Conservation (phyloP, 2,797 vertebrate species). For the Simalia tracyae region DNA sequence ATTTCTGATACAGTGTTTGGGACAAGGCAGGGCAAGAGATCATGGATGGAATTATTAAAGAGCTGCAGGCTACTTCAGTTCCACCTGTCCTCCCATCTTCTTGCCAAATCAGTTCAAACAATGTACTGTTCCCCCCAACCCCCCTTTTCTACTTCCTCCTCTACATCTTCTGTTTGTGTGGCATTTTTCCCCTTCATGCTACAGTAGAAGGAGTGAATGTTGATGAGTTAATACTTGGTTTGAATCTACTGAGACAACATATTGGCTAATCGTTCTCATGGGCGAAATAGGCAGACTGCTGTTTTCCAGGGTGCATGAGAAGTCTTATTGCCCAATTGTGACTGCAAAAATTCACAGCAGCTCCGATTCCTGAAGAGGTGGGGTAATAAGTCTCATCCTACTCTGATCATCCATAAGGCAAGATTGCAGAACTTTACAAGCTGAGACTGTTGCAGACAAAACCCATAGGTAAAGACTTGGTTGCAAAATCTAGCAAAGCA, state of each 20-base stretch:
- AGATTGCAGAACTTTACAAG: slow-evolving; percentile 22
- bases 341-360: neutral
- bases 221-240: slow-evolving; percentile 1
- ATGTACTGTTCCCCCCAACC: neutral
- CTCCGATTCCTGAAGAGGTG: neutral
- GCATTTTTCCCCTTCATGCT: slow-evolving; percentile 39
- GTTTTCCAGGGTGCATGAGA: slow-evolving; percentile 7
- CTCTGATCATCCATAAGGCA: slow-evolving; percentile 39
- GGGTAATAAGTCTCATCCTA: slow-evolving; percentile 25
- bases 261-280: slow-evolving; percentile 34
- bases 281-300: neutral
- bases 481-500: slow-evolving; percentile 68
- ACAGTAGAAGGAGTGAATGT: slow-evolving; percentile 15
- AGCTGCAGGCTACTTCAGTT: neutral
- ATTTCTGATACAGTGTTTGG: neutral
- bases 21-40: neutral
- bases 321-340: neutral
- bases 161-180: slow-evolving; percentile 1
- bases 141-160: slow-evolving; percentile 8
- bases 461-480: slow-evolving; percentile 63
- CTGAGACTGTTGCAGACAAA: slow-evolving; percentile 40
- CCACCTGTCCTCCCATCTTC: slow-evolving; percentile 7
- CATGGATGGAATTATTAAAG: neutral
- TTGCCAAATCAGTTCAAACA: neutral
- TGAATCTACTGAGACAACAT: neutral